Conservation (phyloP, 2,888 invertebrate genomes). For the Parnassius orleans region DNA sequence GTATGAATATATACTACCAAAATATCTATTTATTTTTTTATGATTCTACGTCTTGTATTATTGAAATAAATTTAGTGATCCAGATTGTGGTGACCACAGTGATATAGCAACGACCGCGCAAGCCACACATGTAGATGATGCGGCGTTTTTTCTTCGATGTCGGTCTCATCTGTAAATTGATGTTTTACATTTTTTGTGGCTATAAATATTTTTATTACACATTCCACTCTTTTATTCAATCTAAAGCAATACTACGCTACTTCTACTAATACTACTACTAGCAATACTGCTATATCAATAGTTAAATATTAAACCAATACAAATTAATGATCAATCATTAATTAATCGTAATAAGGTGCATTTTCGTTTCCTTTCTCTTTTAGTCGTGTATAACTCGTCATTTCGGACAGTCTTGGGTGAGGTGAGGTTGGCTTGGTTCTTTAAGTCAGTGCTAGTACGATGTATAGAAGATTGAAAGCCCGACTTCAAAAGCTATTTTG, state of each 20-base stretch:
- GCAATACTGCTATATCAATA: no score
- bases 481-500: no score
- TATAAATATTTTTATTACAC: constrained; percentile 60
- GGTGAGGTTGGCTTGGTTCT: no score
- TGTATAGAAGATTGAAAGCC: no score
- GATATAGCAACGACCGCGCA: constrained; percentile 28
- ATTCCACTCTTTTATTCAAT: constrained; percentile 48
- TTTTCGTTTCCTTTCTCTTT: no score
- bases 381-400: no score
- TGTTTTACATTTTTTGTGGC: constrained; percentile 54
- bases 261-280: no score
- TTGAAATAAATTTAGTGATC: constrained; percentile 38
- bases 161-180: constrained; percentile 55
- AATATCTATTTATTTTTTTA: no score
- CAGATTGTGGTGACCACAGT: constrained; percentile 49
- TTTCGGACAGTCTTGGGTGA: no score
- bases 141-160: constrained; percentile 49
- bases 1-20: no score
- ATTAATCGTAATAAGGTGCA: constrained; percentile 41
- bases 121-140: constrained; percentile 63
- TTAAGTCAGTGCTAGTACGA: no score
- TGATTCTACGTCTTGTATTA: not conserved
- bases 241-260: constrained; percentile 31
- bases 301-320: no score
- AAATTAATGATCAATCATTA: not conserved